Evolutionary conservation across 2,113 vertebrate species (phyloP), one percentile per base, ranked within the genome.

Genomic region (Actinemys pallida): DNA sequence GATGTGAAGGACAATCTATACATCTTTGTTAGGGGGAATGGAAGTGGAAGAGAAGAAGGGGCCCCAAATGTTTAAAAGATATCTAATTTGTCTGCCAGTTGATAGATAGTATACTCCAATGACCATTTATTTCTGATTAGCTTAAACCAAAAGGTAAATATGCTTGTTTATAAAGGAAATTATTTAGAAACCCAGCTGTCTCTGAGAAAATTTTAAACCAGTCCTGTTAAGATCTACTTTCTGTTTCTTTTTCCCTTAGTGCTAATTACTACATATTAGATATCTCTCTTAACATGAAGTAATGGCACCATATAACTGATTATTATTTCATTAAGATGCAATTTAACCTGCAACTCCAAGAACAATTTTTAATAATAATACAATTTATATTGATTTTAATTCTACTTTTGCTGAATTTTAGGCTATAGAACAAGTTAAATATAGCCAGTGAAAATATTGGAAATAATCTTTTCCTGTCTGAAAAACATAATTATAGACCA

Each of bases 151-250:
- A 86, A 83, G 29, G 57, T 19, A 82, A 88, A 13, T 4, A 25
- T 45, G 31, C 52, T 83, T 10, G 12, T 78, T 94, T 88, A 45
- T 31, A 39, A n/a, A 86, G 12, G 84, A 31, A 69, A 89, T 83
- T 4, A n/a, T 52, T 57, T 82, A 45, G 49, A 94, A 69, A 75
- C 16, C 42, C 49, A 69, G 12, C 59, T 84, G 54, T 84, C 47
- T 80, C 10, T 17, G 59, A 90, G 49, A 72, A 52, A 29, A 47
- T 13, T 81, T 78, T 54, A 78, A 78, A 56, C 62, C 29, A 49
- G 2, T 54, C 27, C 39, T 42, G 11, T 8, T 39, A 62, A 79
- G 11, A 6, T 16, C 16, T 25, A 1, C 0, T 1, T 52, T 85
- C 72, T 78, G 19, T 53, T 54, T 52, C 13, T 8, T 0, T 35